Evolutionary conservation across 2,888 invertebrate species (phyloP).

Genomic region (Microctonus aethiopoides): DNA sequence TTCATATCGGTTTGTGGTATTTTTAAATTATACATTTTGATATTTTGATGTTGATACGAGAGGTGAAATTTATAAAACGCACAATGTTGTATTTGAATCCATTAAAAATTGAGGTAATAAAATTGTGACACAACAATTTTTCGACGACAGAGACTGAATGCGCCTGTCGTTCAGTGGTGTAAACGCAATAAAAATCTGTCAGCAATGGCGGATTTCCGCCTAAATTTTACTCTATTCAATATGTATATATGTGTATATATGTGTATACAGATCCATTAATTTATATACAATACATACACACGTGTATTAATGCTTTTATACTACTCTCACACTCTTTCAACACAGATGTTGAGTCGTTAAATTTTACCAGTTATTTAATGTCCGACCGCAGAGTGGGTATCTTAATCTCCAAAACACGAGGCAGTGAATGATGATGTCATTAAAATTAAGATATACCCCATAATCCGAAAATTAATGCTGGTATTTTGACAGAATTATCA

Average conservation of each 20-base stretch:
- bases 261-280: not conserved
- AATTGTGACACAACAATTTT: not conserved
- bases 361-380: conserved; percentile 30
- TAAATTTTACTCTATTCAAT: conserved; percentile 26
- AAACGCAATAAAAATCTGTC: conserved; percentile 43
- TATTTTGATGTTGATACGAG: not conserved
- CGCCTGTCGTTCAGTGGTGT: conserved; percentile 39
- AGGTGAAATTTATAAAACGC: not conserved
- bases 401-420: conserved; percentile 27
- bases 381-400: conserved; percentile 17
- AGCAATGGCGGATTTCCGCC: conserved; percentile 15
- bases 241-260: not conserved
- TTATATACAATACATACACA: not conserved
- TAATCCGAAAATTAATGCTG: conserved; percentile 27
- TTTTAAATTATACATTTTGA: not conserved
- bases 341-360: conserved; percentile 2
- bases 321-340: not conserved
- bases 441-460: conserved; percentile 24
- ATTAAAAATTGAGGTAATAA: conserved; percentile 1
- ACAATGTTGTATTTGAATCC: not conserved
- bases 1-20: no score
- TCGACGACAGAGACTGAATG: conserved; percentile 40
- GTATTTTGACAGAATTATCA: conserved; percentile 10
- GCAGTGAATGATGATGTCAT: conserved; percentile 23
- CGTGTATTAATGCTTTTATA: not conserved